Evolutionary conservation across 2,797 vertebrate species (phyloP), one percentile per base, ranked within the genome.

Genomic region (Danio aesculapii): DNA sequence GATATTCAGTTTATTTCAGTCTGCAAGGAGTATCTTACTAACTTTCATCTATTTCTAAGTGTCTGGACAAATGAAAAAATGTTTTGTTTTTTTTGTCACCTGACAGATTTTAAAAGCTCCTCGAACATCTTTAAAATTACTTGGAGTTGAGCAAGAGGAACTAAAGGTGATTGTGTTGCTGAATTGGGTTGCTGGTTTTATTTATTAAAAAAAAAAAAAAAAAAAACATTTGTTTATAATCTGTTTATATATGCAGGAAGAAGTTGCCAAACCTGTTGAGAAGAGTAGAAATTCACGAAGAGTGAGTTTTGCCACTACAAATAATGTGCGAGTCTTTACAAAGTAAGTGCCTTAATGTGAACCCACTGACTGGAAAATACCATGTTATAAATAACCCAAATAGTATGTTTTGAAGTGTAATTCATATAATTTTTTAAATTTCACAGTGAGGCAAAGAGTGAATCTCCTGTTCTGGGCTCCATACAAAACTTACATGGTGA

Each of bases 221-320:
- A 6, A 19, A 21, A 5, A 53, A 12, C 5, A 16, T 1, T 61
- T 59, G 21, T 64, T 13, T 63, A 44, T 55, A 21, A 7, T 58
- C 43, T 81, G 70, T 16, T 50, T 59, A 46, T 53, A 30, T 30
- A 46, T 58, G 8, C 75, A 95, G 94, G 91, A 92, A 81, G 91
- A 94, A 81, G 81, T 71, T 76, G 55, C 43, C 69, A 92, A 90
- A 74, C 82, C 90, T 13, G 79, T 84, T 30, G 93, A 94, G 61
- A 90, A 88, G 79, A 94, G 89, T 66, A 93, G 93, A 68, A 91
- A 68, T 77, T 95, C 93, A 11, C 91, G 90, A 82, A 91, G 94
- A 92, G 94, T 95, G 86, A 95, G 94, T 85, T 95, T 95, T 90
- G 93, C 94, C 1, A 84, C 91, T 30, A 92, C 93, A 30, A 91